Percentiles rank a stretch among this genome's conserved stretches.
Conservation (phyloP, 1,140 invertebrate species). For the Drosophila pachea region DNA sequence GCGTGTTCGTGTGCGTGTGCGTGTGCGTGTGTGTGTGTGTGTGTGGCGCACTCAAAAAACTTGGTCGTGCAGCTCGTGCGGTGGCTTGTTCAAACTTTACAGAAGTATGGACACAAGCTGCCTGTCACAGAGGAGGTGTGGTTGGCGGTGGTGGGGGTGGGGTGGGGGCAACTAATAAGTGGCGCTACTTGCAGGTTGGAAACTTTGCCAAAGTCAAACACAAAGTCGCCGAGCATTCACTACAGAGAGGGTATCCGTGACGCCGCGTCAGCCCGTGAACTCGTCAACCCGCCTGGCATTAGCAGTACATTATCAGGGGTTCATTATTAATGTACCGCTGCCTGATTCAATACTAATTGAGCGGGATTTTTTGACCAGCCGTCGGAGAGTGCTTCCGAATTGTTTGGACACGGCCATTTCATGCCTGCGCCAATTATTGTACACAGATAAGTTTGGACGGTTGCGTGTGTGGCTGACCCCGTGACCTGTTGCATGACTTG, state of each 20-base stretch:
- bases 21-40: background rate
- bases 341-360: conserved; percentile 55
- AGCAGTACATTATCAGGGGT: conserved; percentile 66
- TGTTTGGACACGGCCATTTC: conserved; percentile 8
- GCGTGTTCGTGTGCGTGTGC: conserved; percentile 1
- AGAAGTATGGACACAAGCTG: conserved; percentile 44
- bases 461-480: conserved; percentile 22
- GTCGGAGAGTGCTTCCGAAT: conserved; percentile 16
- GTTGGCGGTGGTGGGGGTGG: too few relatives aligned
- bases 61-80: conserved; percentile 46
- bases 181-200: conserved; percentile 38
- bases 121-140: too few relatives aligned
- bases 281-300: conserved; percentile 53
- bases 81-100: conserved; percentile 60
- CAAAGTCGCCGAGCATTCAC: conserved; percentile 43
- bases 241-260: conserved; percentile 5
- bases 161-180: conserved; percentile 50
- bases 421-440: conserved; percentile 37
- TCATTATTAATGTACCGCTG: conserved; percentile 65
- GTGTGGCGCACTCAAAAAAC: conserved; percentile 30
- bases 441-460: conserved; percentile 38
- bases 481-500: background rate
- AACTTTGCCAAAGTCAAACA: conserved; percentile 75
- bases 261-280: background rate
- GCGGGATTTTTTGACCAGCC: conserved; percentile 27